Evolutionary conservation across 2,797 vertebrate species (phyloP), one percentile per base, ranked within the genome.

Genomic region (Bryconaethiops microstoma): DNA sequence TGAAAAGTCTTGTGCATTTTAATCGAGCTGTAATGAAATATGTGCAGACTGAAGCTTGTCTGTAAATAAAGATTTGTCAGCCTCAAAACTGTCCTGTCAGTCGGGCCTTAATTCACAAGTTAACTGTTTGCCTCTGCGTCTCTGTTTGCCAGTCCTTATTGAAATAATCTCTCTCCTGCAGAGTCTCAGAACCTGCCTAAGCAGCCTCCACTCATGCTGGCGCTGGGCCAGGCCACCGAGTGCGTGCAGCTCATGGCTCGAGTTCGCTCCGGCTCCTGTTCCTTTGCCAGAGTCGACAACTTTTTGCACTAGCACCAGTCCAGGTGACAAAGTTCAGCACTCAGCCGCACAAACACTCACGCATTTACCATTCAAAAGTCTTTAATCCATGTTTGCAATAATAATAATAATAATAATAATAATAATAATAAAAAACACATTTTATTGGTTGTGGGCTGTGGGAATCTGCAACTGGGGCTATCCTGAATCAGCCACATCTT

Each of bases 181-280:
- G 97, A 99, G 93, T 98, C 97, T 85, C 97, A 99, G 94, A 98
- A 98, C 91, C 94, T 99, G 94, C 97, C 97, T 83, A 99, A 97
- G 92, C 97, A 99, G 95, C 97, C 97, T 78, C 97, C 97, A 0
- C 92, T 99, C 92, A 97, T 99, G 97, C 92, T 99, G 14, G 97
- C 97, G 42, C 89, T 99, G 84, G 98, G 97, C 86, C 98, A 99
- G 92, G 97, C 97, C 89, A 97, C 97, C 0, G 97, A 99, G 92
- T 99, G 98, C 86, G 93, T 99, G 86, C 96, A 97, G 90, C 96
- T 99, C 74, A 99, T 99, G 98, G 97, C 97, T 68, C 95, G 95
- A 0, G 96, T 97, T 72, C 97, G 97, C 79, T 94, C 97, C 83
- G 98, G 98, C 67, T 99, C 97, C 89, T 99, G 98, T 91, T 98